Evolutionary conservation across 2,888 invertebrate species (phyloP).

Genomic region (Eristalis tenax): DNA sequence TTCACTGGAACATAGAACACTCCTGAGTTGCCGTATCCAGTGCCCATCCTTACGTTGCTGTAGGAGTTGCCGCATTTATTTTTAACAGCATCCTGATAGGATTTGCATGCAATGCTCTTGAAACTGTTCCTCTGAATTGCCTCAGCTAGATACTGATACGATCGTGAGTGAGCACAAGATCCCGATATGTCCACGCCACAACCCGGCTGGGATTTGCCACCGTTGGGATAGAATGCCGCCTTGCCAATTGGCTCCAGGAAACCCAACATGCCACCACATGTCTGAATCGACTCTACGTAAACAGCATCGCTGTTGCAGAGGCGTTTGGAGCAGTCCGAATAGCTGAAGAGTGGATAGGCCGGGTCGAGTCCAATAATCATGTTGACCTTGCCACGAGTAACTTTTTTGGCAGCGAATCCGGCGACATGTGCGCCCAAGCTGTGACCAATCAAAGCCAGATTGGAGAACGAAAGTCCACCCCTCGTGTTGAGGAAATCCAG

Average conservation of each 20-base stretch:
- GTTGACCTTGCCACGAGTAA: constrained; percentile 82
- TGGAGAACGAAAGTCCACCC: constrained; percentile 81
- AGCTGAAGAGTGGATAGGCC: constrained; percentile 74
- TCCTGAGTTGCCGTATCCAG: constrained; percentile 75
- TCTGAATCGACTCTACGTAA: constrained; percentile 77
- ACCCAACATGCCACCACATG: constrained; percentile 75
- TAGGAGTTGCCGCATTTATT: constrained; percentile 71
- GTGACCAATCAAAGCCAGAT: constrained; percentile 82
- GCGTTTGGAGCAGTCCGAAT: constrained; percentile 73
- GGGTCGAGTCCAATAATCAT: constrained; percentile 81
- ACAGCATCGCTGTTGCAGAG: constrained; percentile 74
- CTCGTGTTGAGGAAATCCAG: constrained; percentile 80
- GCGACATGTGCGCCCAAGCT: constrained; percentile 84
- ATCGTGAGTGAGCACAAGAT: constrained; percentile 80
- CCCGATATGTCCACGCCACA: constrained; percentile 79
- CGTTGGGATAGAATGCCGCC: constrained; percentile 82
- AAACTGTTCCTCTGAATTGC: constrained; percentile 77
- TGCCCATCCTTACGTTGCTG: constrained; percentile 74
- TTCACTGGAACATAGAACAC: constrained; percentile 77
- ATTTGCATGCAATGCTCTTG: constrained; percentile 72
- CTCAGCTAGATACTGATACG: constrained; percentile 80
- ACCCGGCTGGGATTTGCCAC: constrained; percentile 82
- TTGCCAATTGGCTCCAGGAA: constrained; percentile 77
- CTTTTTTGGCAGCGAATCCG: constrained; percentile 83
- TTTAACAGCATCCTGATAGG: constrained; percentile 69